Evolutionary conservation across 2,797 vertebrate genomes (phyloP).

Genomic region (Euphonia xanthogaster): DNA sequence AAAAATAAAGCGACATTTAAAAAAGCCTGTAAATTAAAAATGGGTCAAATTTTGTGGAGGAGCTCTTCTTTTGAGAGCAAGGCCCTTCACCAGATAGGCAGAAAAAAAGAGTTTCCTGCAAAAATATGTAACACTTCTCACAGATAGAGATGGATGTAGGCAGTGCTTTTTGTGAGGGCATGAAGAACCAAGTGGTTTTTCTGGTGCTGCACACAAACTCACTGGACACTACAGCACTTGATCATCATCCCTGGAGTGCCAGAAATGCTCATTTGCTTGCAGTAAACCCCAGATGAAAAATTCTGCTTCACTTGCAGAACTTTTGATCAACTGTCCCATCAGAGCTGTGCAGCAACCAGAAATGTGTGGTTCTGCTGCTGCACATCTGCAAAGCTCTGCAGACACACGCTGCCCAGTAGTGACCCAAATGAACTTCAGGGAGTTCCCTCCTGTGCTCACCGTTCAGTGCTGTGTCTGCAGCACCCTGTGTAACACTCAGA

Average conservation of each 20-base stretch:
- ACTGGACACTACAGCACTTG: neutral
- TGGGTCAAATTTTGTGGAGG: neutral
- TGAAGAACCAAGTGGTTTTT: neutral
- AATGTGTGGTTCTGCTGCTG: neutral
- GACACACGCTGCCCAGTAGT: neutral
- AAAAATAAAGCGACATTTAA: neutral
- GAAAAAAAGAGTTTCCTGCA: neutral
- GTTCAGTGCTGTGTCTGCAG: neutral
- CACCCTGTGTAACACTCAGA: neutral
- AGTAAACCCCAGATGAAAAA: neutral
- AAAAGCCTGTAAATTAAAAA: neutral
- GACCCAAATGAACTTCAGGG: neutral
- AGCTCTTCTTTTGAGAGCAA: neutral
- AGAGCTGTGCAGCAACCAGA: neutral
- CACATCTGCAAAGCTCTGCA: neutral
- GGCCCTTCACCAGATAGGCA: neutral
- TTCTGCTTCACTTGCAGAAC: neutral
- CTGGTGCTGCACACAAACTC: neutral
- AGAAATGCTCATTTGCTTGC: neutral
- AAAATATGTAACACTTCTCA: neutral
- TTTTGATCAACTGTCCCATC: neutral
- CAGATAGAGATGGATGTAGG: fast-evolving
- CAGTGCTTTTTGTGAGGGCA: neutral
- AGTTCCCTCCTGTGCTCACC: neutral
- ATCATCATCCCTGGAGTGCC: neutral